Evolutionary conservation across 2,113 vertebrate species (phyloP).

Genomic region (Callithrix jacchus): DNA sequence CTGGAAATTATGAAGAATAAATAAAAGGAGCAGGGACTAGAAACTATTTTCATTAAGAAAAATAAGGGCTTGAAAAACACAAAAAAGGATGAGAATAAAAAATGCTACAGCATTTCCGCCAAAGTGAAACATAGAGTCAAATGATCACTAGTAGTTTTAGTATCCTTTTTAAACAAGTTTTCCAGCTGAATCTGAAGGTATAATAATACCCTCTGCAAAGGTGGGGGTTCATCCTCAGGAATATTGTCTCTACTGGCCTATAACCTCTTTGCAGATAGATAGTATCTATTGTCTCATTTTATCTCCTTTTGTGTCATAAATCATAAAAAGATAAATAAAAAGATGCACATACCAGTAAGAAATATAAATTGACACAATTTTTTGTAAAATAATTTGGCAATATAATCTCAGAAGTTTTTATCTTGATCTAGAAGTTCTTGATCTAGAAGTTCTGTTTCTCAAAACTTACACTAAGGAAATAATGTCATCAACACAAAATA

Average conservation of each 20-base stretch:
- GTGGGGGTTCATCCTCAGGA: background rate
- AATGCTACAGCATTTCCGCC: background rate
- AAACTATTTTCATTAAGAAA: slow-evolving; percentile 29
- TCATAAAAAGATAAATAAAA: background rate
- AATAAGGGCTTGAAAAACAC: background rate
- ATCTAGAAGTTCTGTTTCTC: background rate
- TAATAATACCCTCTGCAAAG: background rate
- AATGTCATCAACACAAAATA: slow-evolving; percentile 18
- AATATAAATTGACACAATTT: background rate
- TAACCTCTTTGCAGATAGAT: background rate
- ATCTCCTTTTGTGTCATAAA: background rate
- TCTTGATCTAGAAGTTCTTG: background rate
- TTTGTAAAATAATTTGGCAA: background rate
- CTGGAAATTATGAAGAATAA: background rate
- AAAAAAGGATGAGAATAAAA: background rate
- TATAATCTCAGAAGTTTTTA: slow-evolving; percentile 1
- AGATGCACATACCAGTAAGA: background rate
- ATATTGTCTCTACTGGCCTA: background rate
- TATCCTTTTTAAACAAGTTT: background rate
- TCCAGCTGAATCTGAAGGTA: background rate
- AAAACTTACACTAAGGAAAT: slow-evolving; percentile 16
- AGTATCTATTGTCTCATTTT: background rate
- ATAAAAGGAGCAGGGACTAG: background rate
- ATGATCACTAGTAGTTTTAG: background rate
- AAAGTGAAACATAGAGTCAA: background rate